Evolutionary conservation across 2,797 vertebrate species (phyloP).

Genomic region (Falco naumanni): DNA sequence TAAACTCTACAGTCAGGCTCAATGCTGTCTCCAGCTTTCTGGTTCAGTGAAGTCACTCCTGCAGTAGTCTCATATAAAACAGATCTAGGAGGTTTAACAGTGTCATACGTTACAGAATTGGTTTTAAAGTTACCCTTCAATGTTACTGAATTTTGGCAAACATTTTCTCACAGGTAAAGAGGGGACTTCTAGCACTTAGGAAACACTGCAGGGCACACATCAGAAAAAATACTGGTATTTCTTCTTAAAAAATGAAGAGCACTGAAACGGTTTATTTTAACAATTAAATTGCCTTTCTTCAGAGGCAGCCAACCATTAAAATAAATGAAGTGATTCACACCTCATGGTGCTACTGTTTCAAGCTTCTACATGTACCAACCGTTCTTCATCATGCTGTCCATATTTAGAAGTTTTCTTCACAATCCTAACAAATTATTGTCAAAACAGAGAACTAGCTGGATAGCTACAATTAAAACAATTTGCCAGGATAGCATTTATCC

Average conservation of each 20-base stretch:
- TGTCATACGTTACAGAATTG: neutral
- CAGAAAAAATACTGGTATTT: neutral
- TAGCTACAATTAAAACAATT: neutral
- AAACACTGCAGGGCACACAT: neutral
- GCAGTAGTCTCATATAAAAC: neutral
- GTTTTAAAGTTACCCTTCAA: neutral
- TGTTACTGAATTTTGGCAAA: neutral
- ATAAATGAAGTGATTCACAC: constrained; percentile 27
- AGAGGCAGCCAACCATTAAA: constrained; percentile 29
- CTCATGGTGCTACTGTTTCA: neutral
- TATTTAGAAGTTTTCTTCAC: neutral
- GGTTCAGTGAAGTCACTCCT: neutral
- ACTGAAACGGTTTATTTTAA: constrained; percentile 38
- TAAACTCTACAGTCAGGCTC: neutral
- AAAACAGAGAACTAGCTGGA: neutral
- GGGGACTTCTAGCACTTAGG: neutral
- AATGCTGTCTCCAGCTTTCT: neutral
- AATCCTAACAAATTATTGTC: neutral
- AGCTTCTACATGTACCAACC: neutral
- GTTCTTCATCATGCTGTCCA: neutral
- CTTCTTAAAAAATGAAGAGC: neutral
- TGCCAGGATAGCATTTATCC: neutral
- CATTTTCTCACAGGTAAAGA: neutral
- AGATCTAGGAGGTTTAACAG: neutral
- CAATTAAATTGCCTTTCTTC: constrained; percentile 35